A percentile compares a stretch with the other conserved stretches of the same genome.
Evolutionary conservation across 2,888 invertebrate genomes (phyloP).

Genomic region (Rambutsinella grinnellia): DNA sequence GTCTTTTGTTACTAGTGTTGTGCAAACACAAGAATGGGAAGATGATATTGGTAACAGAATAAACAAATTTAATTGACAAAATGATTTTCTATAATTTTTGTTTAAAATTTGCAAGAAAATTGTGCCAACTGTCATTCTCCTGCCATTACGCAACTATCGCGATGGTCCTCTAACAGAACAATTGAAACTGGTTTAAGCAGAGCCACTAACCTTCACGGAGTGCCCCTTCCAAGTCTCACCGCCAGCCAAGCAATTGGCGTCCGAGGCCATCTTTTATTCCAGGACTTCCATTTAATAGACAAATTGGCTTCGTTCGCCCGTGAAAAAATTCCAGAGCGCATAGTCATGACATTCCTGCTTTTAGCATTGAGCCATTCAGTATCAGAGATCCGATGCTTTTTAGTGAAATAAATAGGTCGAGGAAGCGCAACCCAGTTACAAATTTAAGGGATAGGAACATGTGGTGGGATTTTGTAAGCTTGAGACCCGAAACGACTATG

Average conservation of each 20-base stretch:
- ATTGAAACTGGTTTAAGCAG: too few relatives aligned
- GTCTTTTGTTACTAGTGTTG: too few relatives aligned
- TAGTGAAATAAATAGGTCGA: constrained; percentile 92
- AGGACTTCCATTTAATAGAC: constrained; percentile 85
- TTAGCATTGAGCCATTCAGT: constrained; percentile 93
- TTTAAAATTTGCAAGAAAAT: too few relatives aligned
- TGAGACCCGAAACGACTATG: constrained; percentile 89
- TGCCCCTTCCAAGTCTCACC: constrained; percentile 29
- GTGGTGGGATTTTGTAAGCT: constrained; percentile 89
- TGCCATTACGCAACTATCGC: too few relatives aligned
- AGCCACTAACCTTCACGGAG: constrained; percentile 10
- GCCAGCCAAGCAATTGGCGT: constrained; percentile 76
- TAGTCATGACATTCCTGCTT: constrained; percentile 97
- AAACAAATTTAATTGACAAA: too few relatives aligned
- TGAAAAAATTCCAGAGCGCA: constrained; percentile 91
- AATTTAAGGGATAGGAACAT: constrained; percentile 93
- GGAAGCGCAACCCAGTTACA: constrained; percentile 94
- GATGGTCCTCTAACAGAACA: too few relatives aligned
- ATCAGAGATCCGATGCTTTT: constrained; percentile 91
- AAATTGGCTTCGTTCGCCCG: constrained; percentile 86
- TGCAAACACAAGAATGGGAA: too few relatives aligned
- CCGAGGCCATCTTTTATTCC: constrained; percentile 84
- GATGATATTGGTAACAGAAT: too few relatives aligned
- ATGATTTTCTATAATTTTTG: too few relatives aligned
- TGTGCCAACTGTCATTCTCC: too few relatives aligned